These are phyloP conservation scores for Drosophila suboccidentalis DNA, from an alignment of 2,888 invertebrate species.

Conservation along the genomic window DNA sequence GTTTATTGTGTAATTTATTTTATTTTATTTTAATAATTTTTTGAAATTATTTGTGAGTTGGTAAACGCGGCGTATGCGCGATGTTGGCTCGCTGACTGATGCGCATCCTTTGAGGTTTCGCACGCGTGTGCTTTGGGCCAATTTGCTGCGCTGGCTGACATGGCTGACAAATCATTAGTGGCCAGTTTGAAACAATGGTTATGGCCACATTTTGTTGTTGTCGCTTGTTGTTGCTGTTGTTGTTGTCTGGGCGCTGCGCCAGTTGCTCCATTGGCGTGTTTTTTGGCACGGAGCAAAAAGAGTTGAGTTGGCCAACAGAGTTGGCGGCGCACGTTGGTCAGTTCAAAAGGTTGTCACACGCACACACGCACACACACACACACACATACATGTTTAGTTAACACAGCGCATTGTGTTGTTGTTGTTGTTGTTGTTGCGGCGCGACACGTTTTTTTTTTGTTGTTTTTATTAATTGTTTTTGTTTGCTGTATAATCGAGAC, in stretches of 20 bases:
- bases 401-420: conserved; percentile 43
- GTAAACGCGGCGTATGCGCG: conserved; percentile 53
- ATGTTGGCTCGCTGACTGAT: conserved; percentile 48
- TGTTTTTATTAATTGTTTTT: conserved; percentile 58
- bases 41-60: neutral
- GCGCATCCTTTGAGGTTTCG: conserved; percentile 71
- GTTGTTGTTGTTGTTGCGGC: conserved; percentile 55
- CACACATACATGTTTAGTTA: conserved; percentile 30
- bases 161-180: conserved; percentile 69
- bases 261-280: conserved; percentile 51
- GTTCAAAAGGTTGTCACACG: conserved; percentile 48
- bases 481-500: conserved; percentile 85
- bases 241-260: conserved; percentile 57
- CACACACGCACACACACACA: conserved; percentile 37
- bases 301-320: conserved; percentile 31
- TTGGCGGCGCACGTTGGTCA: conserved; percentile 74
- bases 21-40: conserved; percentile 11
- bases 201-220: conserved; percentile 20
- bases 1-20: conserved; percentile 26
- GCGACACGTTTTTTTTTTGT: conserved; percentile 44
- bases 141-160: conserved; percentile 34
- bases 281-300: conserved; percentile 53
- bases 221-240: conserved; percentile 28
- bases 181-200: conserved; percentile 65
- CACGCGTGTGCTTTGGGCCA: conserved; percentile 64